These are phyloP conservation scores for Charaxes varanes DNA, from an alignment of 1,140 invertebrate species.

Conservation along the genomic window DNA sequence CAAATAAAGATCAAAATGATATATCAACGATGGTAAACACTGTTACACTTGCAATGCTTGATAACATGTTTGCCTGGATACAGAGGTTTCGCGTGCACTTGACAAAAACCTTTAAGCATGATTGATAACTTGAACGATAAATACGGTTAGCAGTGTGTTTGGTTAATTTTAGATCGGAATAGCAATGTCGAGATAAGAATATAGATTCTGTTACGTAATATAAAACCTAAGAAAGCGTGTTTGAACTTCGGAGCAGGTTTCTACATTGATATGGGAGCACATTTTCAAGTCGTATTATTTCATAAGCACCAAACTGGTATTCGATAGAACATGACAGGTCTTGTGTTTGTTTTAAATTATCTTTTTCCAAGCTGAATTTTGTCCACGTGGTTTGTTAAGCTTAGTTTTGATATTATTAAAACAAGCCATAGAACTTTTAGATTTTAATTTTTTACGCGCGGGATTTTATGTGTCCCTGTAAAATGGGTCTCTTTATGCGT, in stretches of 20 bases:
- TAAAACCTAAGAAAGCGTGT: not conserved
- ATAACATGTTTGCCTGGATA: slow-evolving; percentile 15
- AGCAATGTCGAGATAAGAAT: slow-evolving; percentile 24
- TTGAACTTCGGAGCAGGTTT: slow-evolving; percentile 6
- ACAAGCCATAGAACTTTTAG: too few species aligned
- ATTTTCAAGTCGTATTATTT: not conserved
- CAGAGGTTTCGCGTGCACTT: slow-evolving; percentile 29
- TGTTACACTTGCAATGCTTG: not conserved
- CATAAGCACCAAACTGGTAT: not conserved
- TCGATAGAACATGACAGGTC: too few species aligned
- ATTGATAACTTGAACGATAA: slow-evolving; percentile 29
- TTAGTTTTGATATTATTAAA: too few species aligned
- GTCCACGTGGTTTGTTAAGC: too few species aligned
- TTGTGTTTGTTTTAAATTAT: slow-evolving; percentile 3
- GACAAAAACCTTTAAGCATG: slow-evolving; percentile 23
- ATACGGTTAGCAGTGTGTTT: slow-evolving; percentile 9
- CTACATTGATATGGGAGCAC: not conserved
- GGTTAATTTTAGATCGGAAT: slow-evolving; percentile 18
- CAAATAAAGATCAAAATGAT: slow-evolving; percentile 2
- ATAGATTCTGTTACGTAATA: slow-evolving; percentile 2
- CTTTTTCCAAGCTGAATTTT: too few species aligned
- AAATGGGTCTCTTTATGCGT: too few species aligned
- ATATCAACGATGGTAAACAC: too few species aligned
- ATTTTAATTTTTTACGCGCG: too few species aligned
- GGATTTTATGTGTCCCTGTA: too few species aligned